These are phyloP conservation scores for Catamblyrhynchus diadema DNA, from an alignment of 2,797 vertebrate genomes.

Conservation along the genomic window DNA sequence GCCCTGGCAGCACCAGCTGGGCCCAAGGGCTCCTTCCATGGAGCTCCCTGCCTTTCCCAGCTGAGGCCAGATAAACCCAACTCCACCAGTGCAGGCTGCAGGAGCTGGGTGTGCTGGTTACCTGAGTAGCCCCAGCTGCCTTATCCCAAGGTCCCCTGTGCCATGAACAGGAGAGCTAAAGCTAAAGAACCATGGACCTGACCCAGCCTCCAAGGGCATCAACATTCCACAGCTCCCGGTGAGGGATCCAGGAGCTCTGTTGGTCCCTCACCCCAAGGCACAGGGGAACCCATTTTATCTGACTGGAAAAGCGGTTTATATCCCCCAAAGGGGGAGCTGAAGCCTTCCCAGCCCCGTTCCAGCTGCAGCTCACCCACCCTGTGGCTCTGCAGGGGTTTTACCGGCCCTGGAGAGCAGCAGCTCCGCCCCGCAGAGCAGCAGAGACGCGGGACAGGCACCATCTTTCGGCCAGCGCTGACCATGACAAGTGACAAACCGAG, in stretches of 20 bases:
- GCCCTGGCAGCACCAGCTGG: not conserved
- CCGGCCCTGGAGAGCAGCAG: not conserved
- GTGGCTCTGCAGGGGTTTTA: not conserved
- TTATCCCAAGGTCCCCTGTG: not conserved
- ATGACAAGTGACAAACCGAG: not conserved
- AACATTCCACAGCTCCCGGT: not conserved
- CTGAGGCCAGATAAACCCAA: not conserved
- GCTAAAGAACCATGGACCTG: not conserved
- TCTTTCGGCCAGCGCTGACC: slow-evolving; percentile 38
- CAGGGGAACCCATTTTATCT: not conserved
- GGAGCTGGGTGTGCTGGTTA: not conserved
- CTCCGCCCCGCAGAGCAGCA: not conserved
- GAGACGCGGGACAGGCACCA: slow-evolving; percentile 35
- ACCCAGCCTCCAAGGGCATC: not conserved
- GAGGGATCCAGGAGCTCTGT: not conserved
- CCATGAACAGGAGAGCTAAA: not conserved
- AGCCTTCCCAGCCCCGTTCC: accelerated
- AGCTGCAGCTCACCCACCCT: not conserved
- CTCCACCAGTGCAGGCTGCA: not conserved
- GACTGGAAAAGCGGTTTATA: not conserved
- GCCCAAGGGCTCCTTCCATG: not conserved
- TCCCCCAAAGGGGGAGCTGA: not conserved
- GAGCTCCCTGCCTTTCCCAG: not conserved
- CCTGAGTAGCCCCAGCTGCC: not conserved
- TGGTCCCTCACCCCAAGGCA: not conserved